phyloP scores from a whole-genome alignment of 92 coral and sea anemone species.

The Parazoanthus darwini region DNA sequence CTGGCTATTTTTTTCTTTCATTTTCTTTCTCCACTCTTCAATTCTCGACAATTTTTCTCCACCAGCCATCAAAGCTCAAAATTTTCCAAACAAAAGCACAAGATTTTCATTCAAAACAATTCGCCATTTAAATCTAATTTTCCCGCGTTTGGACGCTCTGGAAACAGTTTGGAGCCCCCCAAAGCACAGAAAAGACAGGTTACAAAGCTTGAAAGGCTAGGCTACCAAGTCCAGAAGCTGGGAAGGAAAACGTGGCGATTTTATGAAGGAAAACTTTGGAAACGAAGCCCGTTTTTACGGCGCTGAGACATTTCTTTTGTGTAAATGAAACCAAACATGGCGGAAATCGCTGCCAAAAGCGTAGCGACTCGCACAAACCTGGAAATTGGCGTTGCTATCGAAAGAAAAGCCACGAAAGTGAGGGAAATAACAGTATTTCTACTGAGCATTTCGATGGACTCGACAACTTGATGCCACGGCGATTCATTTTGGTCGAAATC shows the following conservation, averaged over 20 bases:
- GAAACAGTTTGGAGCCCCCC: conserved; percentile 39
- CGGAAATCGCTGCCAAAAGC: conserved; percentile 37
- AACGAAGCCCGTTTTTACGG: conserved; percentile 21
- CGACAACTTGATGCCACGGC: conserved; percentile 18
- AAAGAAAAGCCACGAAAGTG: conserved; percentile 3
- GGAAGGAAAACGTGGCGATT: conserved; percentile 39
- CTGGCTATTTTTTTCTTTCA: conserved; percentile 20
- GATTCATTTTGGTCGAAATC: conserved; percentile 16
- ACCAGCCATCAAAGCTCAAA: conserved; percentile 14
- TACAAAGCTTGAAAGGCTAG: conserved; percentile 38
- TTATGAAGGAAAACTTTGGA: conserved; percentile 19
- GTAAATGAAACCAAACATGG: conserved; percentile 43
- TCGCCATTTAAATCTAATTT: conserved; percentile 1
- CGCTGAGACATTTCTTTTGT: conserved; percentile 9
- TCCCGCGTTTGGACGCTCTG: conserved; percentile 38
- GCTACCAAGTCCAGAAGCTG: conserved; percentile 36
- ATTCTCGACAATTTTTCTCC: conserved; percentile 25
- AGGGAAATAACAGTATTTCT: conserved; percentile 16
- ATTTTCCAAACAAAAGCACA: conserved; percentile 31
- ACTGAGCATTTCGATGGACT: conserved; percentile 41
- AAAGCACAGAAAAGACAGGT: conserved; percentile 31
- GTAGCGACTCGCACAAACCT: conserved; percentile 24
- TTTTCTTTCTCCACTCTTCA: conserved; percentile 38
- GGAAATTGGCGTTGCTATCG: conserved; percentile 24
- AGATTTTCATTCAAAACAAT: conserved; percentile 12